Conservation (phyloP, 2,888 invertebrate genomes). For the Automeris io region DNA sequence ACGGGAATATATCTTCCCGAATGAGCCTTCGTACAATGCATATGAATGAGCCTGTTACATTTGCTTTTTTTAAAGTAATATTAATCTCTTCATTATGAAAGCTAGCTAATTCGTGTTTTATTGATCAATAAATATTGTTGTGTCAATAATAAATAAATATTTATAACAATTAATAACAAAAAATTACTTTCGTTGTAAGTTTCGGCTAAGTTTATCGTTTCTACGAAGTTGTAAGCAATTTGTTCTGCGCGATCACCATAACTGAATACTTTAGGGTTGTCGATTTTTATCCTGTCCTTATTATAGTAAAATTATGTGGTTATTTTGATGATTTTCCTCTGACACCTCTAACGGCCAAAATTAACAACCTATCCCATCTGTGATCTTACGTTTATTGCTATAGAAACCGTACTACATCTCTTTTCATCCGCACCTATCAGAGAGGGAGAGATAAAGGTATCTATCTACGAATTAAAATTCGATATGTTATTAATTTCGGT, state of each 20-base stretch:
- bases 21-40: slow-evolving; percentile 22
- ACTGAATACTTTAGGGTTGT: slow-evolving; percentile 31
- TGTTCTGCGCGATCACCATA: slow-evolving; percentile 36
- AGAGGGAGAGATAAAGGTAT: too few species aligned
- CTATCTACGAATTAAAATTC: too few species aligned
- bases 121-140: slow-evolving; percentile 38
- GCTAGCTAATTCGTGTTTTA: slow-evolving; percentile 27
- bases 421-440: too few species aligned
- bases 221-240: slow-evolving; percentile 62
- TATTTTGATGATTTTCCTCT: too few species aligned
- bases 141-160: slow-evolving; percentile 56
- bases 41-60: slow-evolving; percentile 20
- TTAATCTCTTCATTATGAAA: slow-evolving; percentile 37
- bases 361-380: too few species aligned
- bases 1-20: slow-evolving; percentile 3
- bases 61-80: slow-evolving; percentile 29
- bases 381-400: too few species aligned
- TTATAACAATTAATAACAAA: slow-evolving; percentile 46
- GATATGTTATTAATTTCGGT: too few species aligned
- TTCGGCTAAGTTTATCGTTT: slow-evolving; percentile 45
- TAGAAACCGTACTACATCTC: too few species aligned
- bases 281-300: neutral
- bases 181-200: slow-evolving; percentile 39
- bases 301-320: too few species aligned
- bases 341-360: too few species aligned